Base-by-base conservation (phyloP, 2,113 vertebrate genomes). In the Thamnaconus septentrionalis region DNA sequence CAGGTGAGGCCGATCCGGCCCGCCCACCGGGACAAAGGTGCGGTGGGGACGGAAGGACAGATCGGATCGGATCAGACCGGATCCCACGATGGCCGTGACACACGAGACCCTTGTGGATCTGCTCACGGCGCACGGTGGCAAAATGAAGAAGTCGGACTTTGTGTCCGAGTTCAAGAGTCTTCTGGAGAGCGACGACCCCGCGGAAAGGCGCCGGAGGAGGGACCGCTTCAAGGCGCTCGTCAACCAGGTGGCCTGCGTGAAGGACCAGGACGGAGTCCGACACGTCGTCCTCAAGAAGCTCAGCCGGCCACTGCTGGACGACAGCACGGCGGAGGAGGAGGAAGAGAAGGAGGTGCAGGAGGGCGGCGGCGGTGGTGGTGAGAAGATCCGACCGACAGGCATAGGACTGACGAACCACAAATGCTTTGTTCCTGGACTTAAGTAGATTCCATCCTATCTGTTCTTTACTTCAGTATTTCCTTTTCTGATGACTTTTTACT, bases 201-300 rank as follows among this genome's bases (percentile, higher is more conserved):
- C 69, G 1, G 85, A 88, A 55, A 93, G 81, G 40, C 87, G 88
- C 3, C 83, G 78, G 39, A 93, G 93, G 83, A 73, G 91, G 64
- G 92, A 92, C 49, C 83, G 90, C 3, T 96, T 98, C 79, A 93
- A 92, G 88, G 80, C 75, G n/a, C 88, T 91, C 8, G 91, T 97
- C 61, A 94, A 96, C 86, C 86, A 69, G 62, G 86, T 96, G 59
- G 95, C 95, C 0, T 75, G 89, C 47, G 94, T 95, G n/a, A 92
- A 87, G 66, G 93, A 94, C 6, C 63, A 92, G 18, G 93, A 94
- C 31, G 93, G 91, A 0, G 78, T 70, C 71, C 92, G 90, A 51
- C 92, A 90, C 47, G 90, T 95, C 4, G 89, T 95, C 1, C 72
- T 97, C 6, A 89, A 11, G 74, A 94, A 93, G 69, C 83, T 64